Base-by-base conservation (phyloP, 1,140 invertebrate genomes). In the Maconellicoccus hirsutus region DNA sequence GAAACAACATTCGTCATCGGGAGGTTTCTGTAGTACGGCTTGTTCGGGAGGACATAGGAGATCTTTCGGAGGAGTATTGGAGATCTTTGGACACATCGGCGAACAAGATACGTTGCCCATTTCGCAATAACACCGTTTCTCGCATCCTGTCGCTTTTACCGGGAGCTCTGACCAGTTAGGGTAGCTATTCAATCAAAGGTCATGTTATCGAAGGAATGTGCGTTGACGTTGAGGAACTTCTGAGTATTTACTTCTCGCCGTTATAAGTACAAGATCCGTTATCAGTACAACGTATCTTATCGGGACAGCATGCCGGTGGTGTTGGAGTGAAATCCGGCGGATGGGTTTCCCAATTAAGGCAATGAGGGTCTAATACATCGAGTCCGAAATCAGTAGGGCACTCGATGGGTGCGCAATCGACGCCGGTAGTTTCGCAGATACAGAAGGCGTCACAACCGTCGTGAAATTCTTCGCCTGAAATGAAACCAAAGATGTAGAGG, bases 101-200 rank as follows among this genome's bases (percentile, higher is more conserved):
- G 89, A 86, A 76, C 93, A 96, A 63, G 91, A 89, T 4, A 95
- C 82, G 73, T 90, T 89, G 25, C 92, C 92, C 78, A 88, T 87
- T 77, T 93, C 89, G 76, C 93, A 95, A 78, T 86, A 91, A 79
- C 93, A 96, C 75, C 86, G 82, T 72, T 90, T 85, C 70, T 93
- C 89, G 77, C 93, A 96, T 66, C 91, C 90, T 69, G 84, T 85
- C 21, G 89, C 75, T 79, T 89, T 82, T 77, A 79, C 77, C 1
- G 88, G 88, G 33, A 90, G 86, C 70, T 85, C 84, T 38, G 85
- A 83, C 82, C 86, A 88, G 77, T 90, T 89, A 21, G 86, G 83
- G 71, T 86, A 78, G 29, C 80, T 83, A 74, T 70, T 75, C 8
- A 63, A 1, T n/a, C n/a, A 70, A 69, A 73, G n/a, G 19, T 22